Evolutionary conservation across 2,888 invertebrate species (phyloP).

Genomic region (Lithophane socia): DNA sequence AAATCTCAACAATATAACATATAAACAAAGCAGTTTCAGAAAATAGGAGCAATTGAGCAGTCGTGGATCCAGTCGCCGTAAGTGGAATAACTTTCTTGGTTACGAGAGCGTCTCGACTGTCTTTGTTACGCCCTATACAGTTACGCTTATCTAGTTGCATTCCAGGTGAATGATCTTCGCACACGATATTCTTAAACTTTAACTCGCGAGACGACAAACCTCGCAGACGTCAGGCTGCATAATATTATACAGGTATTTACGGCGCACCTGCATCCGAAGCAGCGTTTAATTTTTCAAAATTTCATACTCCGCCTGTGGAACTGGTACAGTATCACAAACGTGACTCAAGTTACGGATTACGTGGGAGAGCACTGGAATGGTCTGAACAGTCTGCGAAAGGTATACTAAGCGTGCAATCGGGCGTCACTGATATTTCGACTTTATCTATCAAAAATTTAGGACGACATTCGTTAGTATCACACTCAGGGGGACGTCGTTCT

Average conservation of each 20-base stretch:
- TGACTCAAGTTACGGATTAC: conserved; percentile 84
- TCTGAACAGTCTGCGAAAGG: conserved; percentile 77
- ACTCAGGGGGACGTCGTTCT: conserved; percentile 85
- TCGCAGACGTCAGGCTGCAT: conserved; percentile 46
- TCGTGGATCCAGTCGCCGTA: conserved; percentile 74
- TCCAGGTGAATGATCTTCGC: conserved; percentile 82
- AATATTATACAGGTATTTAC: conserved; percentile 48
- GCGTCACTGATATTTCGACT: conserved; percentile 83
- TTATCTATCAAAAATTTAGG: conserved; percentile 88
- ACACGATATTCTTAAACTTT: conserved; percentile 73
- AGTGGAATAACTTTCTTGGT: conserved; percentile 80
- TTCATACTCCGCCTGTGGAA: conserved; percentile 59
- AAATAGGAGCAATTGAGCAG: conserved; percentile 70
- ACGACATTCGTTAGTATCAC: conserved; percentile 88
- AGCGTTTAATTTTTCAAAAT: conserved; percentile 65
- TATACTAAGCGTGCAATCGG: conserved; percentile 78
- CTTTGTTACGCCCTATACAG: conserved; percentile 81
- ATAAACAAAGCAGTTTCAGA: conserved; percentile 61
- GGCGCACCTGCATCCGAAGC: conserved; percentile 29
- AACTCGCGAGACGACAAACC: conserved; percentile 51
- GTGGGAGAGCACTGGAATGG: conserved; percentile 80
- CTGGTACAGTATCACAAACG: conserved; percentile 73
- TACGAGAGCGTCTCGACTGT: conserved; percentile 78
- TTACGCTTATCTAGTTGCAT: conserved; percentile 82
- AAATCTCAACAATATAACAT: conserved; percentile 66